Conservation (phyloP, 2,113 vertebrate species). For the Chloropsis cyanopogon region DNA sequence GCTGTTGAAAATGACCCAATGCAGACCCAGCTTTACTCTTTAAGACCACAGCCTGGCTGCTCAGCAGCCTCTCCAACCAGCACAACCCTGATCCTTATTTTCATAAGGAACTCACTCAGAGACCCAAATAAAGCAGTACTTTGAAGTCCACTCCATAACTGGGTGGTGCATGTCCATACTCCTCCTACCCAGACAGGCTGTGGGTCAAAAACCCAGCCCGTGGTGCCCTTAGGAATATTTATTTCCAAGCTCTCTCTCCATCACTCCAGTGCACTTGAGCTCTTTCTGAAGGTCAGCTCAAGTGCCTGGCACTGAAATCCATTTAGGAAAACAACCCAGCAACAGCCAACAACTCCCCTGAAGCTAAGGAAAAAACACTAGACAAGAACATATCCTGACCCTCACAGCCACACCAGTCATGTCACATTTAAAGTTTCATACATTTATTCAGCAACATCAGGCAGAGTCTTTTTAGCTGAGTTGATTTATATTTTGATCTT, state of each 20-base stretch:
- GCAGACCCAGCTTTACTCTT: not conserved
- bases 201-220: not conserved
- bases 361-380: not conserved
- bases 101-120: not conserved
- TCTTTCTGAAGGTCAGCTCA: slow-evolving; percentile 23
- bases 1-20: not conserved
- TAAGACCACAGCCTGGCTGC: not conserved
- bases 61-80: not conserved
- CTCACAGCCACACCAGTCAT: not conserved
- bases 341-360: not conserved
- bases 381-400: not conserved
- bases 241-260: not conserved
- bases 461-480: not conserved
- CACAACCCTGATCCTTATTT: not conserved
- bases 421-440: not conserved
- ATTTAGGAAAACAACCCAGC: not conserved
- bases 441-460: not conserved
- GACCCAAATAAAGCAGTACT: not conserved
- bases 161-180: not conserved
- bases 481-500: not conserved
- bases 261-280: not conserved
- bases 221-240: not conserved
- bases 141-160: not conserved
- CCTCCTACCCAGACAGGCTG: not conserved
- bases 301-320: not conserved